These are phyloP conservation scores for Hylia prasina DNA, from an alignment of 2,113 vertebrate species.

Conservation along the genomic window DNA sequence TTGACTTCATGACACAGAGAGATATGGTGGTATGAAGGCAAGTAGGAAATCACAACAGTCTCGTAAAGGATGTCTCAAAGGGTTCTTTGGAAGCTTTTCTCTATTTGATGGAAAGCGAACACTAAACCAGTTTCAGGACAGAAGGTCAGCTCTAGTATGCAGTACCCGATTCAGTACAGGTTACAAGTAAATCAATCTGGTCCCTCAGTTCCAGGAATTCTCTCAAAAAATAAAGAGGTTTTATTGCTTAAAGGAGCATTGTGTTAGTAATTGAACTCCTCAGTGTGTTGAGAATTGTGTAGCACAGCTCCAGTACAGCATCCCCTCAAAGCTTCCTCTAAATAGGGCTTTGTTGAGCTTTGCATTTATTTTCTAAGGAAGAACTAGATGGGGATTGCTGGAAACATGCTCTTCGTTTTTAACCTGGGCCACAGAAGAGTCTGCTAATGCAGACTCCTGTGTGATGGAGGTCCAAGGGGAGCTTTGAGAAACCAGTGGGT, in stretches of 20 bases:
- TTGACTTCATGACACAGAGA: not conserved
- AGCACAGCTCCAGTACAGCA: not conserved
- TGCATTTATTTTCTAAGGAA: not conserved
- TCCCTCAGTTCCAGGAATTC: not conserved
- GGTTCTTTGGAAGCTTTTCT: not conserved
- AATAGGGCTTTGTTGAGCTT: not conserved
- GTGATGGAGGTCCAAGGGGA: not conserved
- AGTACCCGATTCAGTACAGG: not conserved
- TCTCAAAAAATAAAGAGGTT: not conserved
- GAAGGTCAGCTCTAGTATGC: not conserved
- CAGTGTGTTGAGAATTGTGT: not conserved
- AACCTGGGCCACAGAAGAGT: not conserved
- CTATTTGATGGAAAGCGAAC: not conserved
- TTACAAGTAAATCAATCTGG: not conserved
- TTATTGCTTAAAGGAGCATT: not conserved
- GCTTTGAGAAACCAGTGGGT: not conserved
- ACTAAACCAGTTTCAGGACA: not conserved
- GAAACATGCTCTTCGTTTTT: not conserved
- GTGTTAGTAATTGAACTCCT: not conserved
- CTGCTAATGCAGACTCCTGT: not conserved
- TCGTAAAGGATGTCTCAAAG: not conserved
- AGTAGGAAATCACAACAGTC: not conserved
- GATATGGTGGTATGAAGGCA: not conserved
- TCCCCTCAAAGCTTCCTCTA: not conserved
- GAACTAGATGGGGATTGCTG: not conserved